Conservation (phyloP, 2,113 vertebrate species). For the Ochotona princeps region DNA sequence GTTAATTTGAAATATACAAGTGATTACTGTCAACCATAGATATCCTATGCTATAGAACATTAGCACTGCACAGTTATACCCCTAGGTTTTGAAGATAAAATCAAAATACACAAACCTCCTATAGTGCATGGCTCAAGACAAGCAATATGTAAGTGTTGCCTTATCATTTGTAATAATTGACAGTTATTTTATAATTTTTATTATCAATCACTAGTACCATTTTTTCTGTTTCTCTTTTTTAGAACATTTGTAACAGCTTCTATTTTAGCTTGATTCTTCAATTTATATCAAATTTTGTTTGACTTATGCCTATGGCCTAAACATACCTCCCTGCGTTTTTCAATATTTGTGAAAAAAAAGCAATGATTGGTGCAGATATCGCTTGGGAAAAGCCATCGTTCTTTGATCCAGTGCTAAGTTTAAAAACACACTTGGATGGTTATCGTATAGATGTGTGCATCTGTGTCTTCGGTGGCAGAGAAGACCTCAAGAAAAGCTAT, state of each 20-base stretch:
- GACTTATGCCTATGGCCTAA: not conserved
- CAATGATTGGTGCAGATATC: not conserved
- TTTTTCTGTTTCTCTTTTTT: not conserved
- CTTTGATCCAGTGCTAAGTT: not conserved
- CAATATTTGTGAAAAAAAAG: not conserved
- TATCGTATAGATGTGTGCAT: not conserved
- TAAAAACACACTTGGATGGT: rapidly evolving
- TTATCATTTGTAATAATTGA: not conserved
- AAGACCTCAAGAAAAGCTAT: not conserved
- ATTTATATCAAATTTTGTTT: not conserved
- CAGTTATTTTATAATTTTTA: not conserved
- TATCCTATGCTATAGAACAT: too few species aligned
- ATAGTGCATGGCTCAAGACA: not conserved
- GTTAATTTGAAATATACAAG: too few species aligned
- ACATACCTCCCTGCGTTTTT: not conserved
- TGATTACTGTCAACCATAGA: too few species aligned
- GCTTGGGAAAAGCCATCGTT: rapidly evolving
- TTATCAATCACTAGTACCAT: not conserved
- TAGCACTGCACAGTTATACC: too few species aligned
- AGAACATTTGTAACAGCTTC: not conserved
- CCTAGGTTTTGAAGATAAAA: not conserved
- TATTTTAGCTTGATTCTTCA: not conserved
- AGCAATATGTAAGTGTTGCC: not conserved
- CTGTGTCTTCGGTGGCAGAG: not conserved
- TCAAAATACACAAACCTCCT: not conserved